Evolutionary conservation across 2,113 vertebrate species (phyloP).

Genomic region (Megalops atlanticus): DNA sequence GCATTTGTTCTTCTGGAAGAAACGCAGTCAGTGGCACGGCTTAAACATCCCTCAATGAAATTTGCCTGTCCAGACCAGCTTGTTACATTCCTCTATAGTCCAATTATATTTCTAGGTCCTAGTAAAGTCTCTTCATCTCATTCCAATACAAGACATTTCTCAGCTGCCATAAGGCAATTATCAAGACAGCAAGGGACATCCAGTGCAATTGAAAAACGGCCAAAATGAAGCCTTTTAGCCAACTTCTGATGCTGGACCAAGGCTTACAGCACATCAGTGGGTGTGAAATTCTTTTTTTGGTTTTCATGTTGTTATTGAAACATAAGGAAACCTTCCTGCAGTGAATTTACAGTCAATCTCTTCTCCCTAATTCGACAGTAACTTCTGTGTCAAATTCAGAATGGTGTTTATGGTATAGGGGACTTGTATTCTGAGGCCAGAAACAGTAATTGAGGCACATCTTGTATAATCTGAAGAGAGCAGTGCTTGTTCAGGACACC

Average conservation of each 20-base stretch:
- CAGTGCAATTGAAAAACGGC: background rate
- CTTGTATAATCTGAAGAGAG: background rate
- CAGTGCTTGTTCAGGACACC: background rate
- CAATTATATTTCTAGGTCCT: constrained; percentile 12
- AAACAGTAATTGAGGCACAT: background rate
- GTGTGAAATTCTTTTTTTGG: background rate
- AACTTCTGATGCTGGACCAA: background rate
- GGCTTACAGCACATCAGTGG: background rate
- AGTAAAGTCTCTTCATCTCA: constrained; percentile 6
- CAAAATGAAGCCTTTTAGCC: background rate
- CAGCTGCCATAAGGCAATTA: constrained; percentile 8
- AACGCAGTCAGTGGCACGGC: background rate
- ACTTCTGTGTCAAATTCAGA: background rate
- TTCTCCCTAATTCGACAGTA: background rate
- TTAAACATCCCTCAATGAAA: background rate
- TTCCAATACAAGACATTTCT: constrained; percentile 7
- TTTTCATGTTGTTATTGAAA: background rate
- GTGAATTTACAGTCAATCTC: background rate
- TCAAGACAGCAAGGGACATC: background rate
- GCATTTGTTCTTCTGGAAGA: constrained; percentile 5
- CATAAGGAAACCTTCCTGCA: background rate
- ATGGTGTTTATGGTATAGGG: too few relatives aligned
- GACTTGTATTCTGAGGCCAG: too few relatives aligned
- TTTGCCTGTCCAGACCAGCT: background rate
- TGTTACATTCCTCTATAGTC: constrained; percentile 8